These are phyloP conservation scores for Watersipora subatra DNA, from an alignment of 1,140 invertebrate species.

Conservation along the genomic window DNA sequence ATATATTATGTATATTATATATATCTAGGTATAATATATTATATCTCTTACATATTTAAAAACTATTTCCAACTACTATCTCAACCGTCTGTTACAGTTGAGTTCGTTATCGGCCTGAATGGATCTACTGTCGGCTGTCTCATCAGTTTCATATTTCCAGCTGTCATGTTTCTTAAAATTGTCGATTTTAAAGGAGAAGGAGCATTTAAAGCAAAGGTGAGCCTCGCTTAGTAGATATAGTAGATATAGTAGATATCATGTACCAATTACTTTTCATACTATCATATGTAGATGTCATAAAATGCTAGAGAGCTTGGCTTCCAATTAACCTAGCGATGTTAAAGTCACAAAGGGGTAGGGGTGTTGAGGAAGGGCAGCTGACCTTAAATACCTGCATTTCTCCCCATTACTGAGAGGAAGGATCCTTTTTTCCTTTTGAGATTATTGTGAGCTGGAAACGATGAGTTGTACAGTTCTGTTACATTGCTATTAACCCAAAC, in stretches of 20 bases:
- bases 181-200: conserved; percentile 40
- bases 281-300: too few species aligned
- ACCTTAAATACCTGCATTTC: not conserved
- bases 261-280: too few species aligned
- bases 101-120: conserved; percentile 76
- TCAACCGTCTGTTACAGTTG: conserved; percentile 51
- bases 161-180: conserved; percentile 48
- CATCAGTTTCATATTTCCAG: conserved; percentile 80
- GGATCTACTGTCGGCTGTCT: conserved; percentile 89
- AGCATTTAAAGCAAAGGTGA: conserved; percentile 41
- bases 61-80: too few species aligned
- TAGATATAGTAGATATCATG: too few species aligned
- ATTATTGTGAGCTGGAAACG: not conserved
- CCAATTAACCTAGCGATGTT: too few species aligned
- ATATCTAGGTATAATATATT: too few species aligned
- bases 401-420: not conserved
- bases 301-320: too few species aligned
- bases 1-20: too few species aligned
- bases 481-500: not conserved
- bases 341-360: too few species aligned
- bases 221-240: too few species aligned
- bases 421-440: not conserved
- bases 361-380: conserved; percentile 2
- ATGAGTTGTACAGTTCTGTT: not conserved
- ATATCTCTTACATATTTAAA: too few species aligned